A percentile compares a stretch with the other conserved stretches of the same genome.
Evolutionary conservation across 2,113 vertebrate genomes (phyloP).

Genomic region (Hoplias malabaricus): DNA sequence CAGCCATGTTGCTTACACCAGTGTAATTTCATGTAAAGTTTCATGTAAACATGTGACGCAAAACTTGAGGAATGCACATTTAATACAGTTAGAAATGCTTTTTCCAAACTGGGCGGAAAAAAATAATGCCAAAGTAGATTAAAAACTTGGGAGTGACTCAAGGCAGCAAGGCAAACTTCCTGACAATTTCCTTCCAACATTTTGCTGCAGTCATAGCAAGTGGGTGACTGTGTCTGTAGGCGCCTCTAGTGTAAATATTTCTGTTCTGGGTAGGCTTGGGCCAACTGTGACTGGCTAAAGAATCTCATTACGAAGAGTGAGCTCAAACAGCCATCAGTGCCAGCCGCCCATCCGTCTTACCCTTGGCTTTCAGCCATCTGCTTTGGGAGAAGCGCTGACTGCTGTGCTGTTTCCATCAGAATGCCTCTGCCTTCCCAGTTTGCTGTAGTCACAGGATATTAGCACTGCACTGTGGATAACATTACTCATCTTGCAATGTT

Average conservation of each 20-base stretch:
- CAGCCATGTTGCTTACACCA: not conserved
- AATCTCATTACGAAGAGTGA: constrained; percentile 23
- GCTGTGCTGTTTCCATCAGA: not conserved
- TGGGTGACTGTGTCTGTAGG: not conserved
- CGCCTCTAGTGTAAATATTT: constrained; percentile 13
- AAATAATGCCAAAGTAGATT: not conserved
- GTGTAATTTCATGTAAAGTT: not conserved
- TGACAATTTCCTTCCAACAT: not conserved
- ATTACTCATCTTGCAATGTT: not conserved
- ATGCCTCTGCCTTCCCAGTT: not conserved
- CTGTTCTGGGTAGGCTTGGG: not conserved
- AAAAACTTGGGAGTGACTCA: not conserved
- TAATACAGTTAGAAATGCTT: not conserved
- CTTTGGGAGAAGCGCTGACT: not conserved
- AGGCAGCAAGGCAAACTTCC: not conserved
- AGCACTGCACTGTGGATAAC: not conserved
- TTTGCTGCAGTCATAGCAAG: not conserved
- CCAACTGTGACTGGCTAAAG: not conserved
- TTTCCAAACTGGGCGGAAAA: not conserved
- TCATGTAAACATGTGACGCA: not conserved
- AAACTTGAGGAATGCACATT: not conserved
- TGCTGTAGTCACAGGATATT: not conserved
- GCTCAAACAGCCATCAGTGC: not conserved
- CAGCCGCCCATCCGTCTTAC: constrained; percentile 11
- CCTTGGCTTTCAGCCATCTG: constrained; percentile 3